Evolutionary conservation across 64 coral and sea anemone species (phyloP).

Genomic region (Anthopleura sola): DNA sequence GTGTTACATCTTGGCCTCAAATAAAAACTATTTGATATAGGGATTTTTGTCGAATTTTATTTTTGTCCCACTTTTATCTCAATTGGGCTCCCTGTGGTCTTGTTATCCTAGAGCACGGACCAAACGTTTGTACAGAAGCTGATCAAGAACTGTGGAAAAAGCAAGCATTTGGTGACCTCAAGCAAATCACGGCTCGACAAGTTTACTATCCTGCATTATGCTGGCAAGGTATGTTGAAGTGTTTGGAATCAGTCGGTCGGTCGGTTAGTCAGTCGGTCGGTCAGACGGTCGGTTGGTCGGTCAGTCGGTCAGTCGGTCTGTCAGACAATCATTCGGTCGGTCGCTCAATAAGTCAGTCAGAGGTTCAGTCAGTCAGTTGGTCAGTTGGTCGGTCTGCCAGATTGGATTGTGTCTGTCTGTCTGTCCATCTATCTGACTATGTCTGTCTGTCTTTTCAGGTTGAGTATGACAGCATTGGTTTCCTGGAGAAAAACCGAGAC

Average conservation of each 20-base stretch:
- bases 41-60: background rate
- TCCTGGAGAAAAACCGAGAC: slow-evolving; percentile 87
- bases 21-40: too few species aligned
- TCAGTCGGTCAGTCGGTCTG: too few species aligned
- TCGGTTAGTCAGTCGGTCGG: background rate
- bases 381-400: too few species aligned
- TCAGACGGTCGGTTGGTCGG: background rate
- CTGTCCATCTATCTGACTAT: background rate
- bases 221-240: slow-evolving; percentile 61
- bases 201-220: slow-evolving; percentile 79
- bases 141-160: slow-evolving; percentile 64
- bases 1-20: too few species aligned
- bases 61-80: background rate
- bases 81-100: background rate
- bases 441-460: slow-evolving; percentile 31
- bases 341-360: too few species aligned
- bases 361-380: too few species aligned
- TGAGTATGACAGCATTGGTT: slow-evolving; percentile 73
- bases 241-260: background rate
- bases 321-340: too few species aligned
- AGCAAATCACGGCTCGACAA: slow-evolving; percentile 39
- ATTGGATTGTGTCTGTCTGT: background rate
- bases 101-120: slow-evolving; percentile 67
- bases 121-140: slow-evolving; percentile 84
- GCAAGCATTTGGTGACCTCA: slow-evolving; percentile 52